Evolutionary conservation across 2,113 vertebrate species (phyloP), one percentile per base, ranked within the genome.

Genomic region (Centropristis striata): DNA sequence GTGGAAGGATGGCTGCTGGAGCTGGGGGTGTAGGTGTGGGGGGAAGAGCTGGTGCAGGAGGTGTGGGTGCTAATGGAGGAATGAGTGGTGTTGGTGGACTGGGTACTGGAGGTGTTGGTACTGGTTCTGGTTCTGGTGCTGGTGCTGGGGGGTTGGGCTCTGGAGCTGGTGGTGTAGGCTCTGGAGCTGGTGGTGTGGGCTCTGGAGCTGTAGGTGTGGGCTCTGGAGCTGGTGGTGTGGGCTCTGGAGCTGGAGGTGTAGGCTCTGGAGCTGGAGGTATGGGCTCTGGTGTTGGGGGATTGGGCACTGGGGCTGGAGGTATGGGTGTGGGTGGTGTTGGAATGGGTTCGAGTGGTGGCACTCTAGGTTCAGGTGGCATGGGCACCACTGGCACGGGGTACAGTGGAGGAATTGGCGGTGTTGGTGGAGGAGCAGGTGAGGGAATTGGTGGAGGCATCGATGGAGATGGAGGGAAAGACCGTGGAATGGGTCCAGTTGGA

Each of bases 1-100:
- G 37, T 61, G 71, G 58, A 49, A 58, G 64, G 81, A 78, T 78
- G 20, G 73, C 51, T 68, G 64, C 68, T 68, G 70, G 71, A n/a
- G 21, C 41, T 46, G 84, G 69, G 25, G 61, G 68, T n/a, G 42
- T 25, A 75, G 68, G 58, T 60, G 74, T 47, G 28, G 39, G 23
- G 23, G 73, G 60, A n/a, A 25, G 66, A 2, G 39, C 42, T 37
- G 66, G 55, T 21, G n/a, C 75, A 9, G 71, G 67, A 65, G 60
- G 37, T 60, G 68, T 67, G 11, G 53, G 16, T 65, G 39, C 6
- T 21, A 68, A 51, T 53, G 67, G 53, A 25, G n/a, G 5, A 28
- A 39, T 39, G 8, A n/a, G 55, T 13, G 32, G 51, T 18, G 20
- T 55, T 6, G 57, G 75, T 23, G 46, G 46, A 49, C 7, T 49